Evolutionary conservation across 2,888 invertebrate species (phyloP), one percentile per base, ranked within the genome.

Genomic region (Drosophila bunnanda): DNA sequence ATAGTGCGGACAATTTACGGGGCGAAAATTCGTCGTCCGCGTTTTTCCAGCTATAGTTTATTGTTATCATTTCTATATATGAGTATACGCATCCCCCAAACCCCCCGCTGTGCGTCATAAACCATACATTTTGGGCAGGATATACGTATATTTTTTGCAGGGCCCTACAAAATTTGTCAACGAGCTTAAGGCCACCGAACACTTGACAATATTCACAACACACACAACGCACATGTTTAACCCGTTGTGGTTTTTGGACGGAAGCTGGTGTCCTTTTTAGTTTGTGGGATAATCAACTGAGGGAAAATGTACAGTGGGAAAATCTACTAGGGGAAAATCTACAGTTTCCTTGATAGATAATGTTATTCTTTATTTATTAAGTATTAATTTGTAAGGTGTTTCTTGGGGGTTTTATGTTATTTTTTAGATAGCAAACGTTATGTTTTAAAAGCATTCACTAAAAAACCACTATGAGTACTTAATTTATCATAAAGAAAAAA

Each of bases 61-160:
- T 82, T 84, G 85, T 79, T 84, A 78, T 84, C 78, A 82, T 84
- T 82, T 84, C 76, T 73, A 71, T 64, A 75, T 57, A 6, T 46
- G 10, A 17, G 28, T 28, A 28, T 17, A 75, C 70, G 71, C 64
- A 60, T 17, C 59, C 25, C 39, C 6, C 41, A 1, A 13, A 28
- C 12, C 12, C n/a, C 38, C 28, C 60, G 50, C n/a, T 10, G 3
- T 4, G 0, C 13, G 13, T 22, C 54, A 65, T 39, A 57, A 67
- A 67, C 30, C 36, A 57, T 67, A 38, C n/a, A 38, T 57, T 56
- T 55, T 28, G 34, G 20, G 15, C 20, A 64, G 56, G 57, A 67
- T 20, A 55, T 44, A 52, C 48, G 38, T 39, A 43, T 25, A 25
- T 46, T 25, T 48, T 46, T 65, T 67, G 34, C 56, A 30, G 8